Evolutionary conservation across 1,140 invertebrate genomes (phyloP).

Genomic region (Grapholita molesta): DNA sequence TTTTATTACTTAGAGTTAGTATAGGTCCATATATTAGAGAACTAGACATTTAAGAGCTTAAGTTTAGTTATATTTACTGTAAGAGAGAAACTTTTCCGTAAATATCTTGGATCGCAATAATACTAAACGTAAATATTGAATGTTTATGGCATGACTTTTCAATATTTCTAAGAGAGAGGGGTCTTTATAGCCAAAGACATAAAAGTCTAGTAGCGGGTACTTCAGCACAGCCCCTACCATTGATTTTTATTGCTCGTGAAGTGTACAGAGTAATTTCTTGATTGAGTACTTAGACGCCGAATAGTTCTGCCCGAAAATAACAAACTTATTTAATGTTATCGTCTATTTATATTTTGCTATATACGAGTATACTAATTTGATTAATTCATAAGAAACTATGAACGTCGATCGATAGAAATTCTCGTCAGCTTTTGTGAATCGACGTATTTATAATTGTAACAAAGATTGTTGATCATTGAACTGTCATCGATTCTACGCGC

Average conservation of each 20-base stretch:
- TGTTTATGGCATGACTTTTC: neutral
- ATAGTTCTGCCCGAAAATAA: no score
- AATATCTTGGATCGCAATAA: neutral
- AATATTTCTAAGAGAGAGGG: neutral
- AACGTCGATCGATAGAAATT: no score
- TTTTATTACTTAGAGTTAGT: neutral
- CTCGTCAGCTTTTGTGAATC: no score
- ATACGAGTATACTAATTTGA: no score
- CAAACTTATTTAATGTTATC: no score
- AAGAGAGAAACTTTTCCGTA: neutral
- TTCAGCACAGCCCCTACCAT: neutral
- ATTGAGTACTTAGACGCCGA: neutral
- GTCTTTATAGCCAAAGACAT: neutral
- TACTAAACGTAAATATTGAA: neutral
- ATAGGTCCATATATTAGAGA: neutral
- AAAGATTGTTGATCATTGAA: no score
- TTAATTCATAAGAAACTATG: no score
- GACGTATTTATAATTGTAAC: no score
- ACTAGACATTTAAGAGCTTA: neutral
- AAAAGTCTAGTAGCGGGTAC: neutral
- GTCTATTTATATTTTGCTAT: no score
- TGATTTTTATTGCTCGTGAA: neutral
- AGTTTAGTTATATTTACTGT: neutral
- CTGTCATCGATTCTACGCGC: no score
- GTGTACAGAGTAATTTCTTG: neutral